Evolutionary conservation across 2,888 invertebrate species (phyloP).

Genomic region (Choristoneura rosaceana): DNA sequence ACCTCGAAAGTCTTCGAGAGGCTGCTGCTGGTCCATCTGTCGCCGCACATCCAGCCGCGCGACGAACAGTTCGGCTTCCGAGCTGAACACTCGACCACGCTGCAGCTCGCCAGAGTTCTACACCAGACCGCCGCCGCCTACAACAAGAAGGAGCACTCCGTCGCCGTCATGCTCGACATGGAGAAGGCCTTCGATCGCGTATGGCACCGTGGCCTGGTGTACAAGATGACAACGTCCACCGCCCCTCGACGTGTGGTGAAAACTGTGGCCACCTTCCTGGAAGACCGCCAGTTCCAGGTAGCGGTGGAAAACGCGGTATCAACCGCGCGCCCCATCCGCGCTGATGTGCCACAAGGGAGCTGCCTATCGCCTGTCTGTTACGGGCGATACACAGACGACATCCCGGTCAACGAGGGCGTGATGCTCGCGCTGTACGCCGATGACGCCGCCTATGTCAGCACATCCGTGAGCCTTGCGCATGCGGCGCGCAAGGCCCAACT

Average conservation of each 20-base stretch:
- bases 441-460: too few species aligned
- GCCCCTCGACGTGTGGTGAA: conserved; percentile 44
- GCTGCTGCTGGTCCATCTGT: not conserved
- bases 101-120: conserved; percentile 48
- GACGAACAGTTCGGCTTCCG: conserved; percentile 7
- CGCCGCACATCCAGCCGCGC: not conserved
- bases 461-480: too few species aligned
- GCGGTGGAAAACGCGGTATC: conserved; percentile 40
- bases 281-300: too few species aligned
- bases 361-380: conserved; percentile 45
- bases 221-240: conserved; percentile 45
- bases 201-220: conserved; percentile 53
- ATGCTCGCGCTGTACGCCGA: too few species aligned
- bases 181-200: conserved; percentile 55
- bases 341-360: conserved; percentile 45
- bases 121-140: conserved; percentile 40
- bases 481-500: too few species aligned
- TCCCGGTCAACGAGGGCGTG: not conserved
- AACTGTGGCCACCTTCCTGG: too few species aligned
- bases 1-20: not conserved
- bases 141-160: conserved; percentile 43
- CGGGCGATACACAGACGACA: conserved; percentile 45
- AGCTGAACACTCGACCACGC: conserved; percentile 8
- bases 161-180: conserved; percentile 51
- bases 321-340: conserved; percentile 13